phyloP scores from a whole-genome alignment of 2,888 invertebrate species.

The Doris montereyensis region DNA sequence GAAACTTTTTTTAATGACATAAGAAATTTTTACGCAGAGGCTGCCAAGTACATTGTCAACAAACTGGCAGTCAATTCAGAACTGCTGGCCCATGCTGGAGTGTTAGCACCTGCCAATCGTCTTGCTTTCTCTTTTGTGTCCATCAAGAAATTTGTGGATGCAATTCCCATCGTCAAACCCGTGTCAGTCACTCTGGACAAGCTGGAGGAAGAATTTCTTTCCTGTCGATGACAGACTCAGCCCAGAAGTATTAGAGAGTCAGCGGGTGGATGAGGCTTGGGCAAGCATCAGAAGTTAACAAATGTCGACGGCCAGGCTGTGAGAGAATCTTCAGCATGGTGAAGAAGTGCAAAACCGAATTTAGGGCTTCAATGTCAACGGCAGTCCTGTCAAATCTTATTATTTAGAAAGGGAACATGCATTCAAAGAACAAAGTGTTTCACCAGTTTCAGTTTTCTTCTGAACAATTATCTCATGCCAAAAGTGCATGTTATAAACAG shows the following conservation, averaged over 20 bases:
- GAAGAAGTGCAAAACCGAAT: background rate
- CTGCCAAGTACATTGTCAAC: background rate
- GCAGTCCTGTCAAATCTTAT: background rate
- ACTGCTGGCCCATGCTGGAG: background rate
- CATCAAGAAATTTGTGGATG: background rate
- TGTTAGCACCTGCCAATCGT: background rate
- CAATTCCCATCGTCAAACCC: background rate
- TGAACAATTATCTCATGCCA: background rate
- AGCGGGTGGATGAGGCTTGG: background rate
- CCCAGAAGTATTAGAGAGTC: background rate
- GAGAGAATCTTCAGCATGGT: background rate
- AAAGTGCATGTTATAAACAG: background rate
- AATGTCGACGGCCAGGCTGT: background rate
- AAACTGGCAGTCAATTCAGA: background rate
- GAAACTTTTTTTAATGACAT: slow-evolving; percentile 2
- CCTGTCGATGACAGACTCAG: background rate
- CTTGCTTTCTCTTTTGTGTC: background rate
- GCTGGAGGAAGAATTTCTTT: background rate
- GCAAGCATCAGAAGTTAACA: background rate
- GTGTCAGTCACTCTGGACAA: background rate
- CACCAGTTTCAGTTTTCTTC: background rate
- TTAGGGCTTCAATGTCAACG: background rate
- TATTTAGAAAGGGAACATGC: background rate
- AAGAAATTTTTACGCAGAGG: background rate
- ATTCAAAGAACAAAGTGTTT: background rate